A percentile compares a stretch with the other conserved stretches of the same genome.
phyloP scores from a whole-genome alignment of 92 coral and sea anemone species.

The Zoanthus sociatus region DNA sequence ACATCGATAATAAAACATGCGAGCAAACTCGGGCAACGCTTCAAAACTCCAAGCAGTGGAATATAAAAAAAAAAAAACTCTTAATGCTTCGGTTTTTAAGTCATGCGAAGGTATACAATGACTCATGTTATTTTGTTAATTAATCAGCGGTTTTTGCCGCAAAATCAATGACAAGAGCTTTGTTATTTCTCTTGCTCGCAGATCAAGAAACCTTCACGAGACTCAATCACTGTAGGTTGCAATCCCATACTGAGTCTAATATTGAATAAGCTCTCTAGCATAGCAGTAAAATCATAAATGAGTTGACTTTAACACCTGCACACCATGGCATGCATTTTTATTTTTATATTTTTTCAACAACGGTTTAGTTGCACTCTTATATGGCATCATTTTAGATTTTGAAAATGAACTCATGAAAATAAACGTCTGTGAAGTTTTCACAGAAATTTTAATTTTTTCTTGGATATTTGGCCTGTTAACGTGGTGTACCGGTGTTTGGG shows the following conservation, averaged over 20 bases:
- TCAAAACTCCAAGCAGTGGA: neutral
- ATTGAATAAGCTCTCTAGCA: conserved; percentile 25
- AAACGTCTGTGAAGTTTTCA: neutral
- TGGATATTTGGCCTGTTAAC: neutral
- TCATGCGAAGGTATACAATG: neutral
- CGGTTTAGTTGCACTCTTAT: neutral
- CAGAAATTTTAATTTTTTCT: neutral
- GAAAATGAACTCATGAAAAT: neutral
- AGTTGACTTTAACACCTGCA: conserved; percentile 33
- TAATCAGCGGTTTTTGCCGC: conserved; percentile 24
- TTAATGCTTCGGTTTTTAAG: neutral
- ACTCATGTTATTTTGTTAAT: conserved; percentile 3
- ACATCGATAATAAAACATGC: neutral
- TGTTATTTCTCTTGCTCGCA: conserved; percentile 35
- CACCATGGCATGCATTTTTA: conserved; percentile 5
- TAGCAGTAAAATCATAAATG: conserved; percentile 32
- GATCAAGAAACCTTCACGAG: conserved; percentile 43
- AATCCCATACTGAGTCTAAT: conserved; percentile 29
- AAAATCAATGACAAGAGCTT: conserved; percentile 30
- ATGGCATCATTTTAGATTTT: neutral
- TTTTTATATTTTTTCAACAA: neutral
- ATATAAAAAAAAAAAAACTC: neutral
- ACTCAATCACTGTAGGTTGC: conserved; percentile 46
- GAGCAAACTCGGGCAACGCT: neutral
- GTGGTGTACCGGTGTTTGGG: conserved; percentile 24